A percentile compares a stretch with the other conserved stretches of the same genome.
Evolutionary conservation across 1,140 invertebrate genomes (phyloP).

Genomic region (Tetranychus urticae): DNA sequence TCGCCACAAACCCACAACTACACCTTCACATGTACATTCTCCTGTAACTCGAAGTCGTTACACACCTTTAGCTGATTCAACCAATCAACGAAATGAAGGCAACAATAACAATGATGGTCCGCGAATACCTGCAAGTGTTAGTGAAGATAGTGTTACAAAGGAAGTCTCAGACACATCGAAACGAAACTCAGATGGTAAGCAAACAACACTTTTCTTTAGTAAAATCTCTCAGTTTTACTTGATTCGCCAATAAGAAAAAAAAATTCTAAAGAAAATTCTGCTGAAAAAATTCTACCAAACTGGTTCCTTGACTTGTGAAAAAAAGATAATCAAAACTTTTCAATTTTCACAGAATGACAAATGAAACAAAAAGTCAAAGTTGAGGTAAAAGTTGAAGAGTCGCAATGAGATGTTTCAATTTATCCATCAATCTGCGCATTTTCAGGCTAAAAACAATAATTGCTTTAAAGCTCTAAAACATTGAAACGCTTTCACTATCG

Average conservation of each 20-base stretch:
- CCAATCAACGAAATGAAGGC: background rate
- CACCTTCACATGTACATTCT: slow-evolving; percentile 28
- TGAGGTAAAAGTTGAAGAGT: too few species aligned
- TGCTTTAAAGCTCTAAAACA: too few species aligned
- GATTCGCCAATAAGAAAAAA: background rate
- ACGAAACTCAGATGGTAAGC: slow-evolving; percentile 58
- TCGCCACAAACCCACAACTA: slow-evolving; percentile 42
- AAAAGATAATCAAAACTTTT: too few species aligned
- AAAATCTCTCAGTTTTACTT: background rate
- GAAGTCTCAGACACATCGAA: slow-evolving; percentile 37
- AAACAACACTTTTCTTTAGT: background rate
- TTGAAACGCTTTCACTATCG: too few species aligned
- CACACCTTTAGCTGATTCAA: background rate
- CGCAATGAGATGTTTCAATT: too few species aligned
- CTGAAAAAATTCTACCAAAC: background rate
- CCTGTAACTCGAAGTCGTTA: slow-evolving; percentile 12
- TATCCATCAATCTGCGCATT: too few species aligned
- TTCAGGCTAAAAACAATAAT: too few species aligned
- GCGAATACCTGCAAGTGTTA: slow-evolving; percentile 36
- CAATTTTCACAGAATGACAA: too few species aligned
- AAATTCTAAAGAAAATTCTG: background rate
- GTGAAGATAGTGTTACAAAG: slow-evolving; percentile 42
- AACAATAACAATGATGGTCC: slow-evolving; percentile 1
- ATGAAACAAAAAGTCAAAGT: too few species aligned
- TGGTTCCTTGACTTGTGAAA: background rate